A percentile compares a stretch with the other conserved stretches of the same genome.
phyloP scores from a whole-genome alignment of 23 tunicate species.

The Trididemnum miniatum region DNA sequence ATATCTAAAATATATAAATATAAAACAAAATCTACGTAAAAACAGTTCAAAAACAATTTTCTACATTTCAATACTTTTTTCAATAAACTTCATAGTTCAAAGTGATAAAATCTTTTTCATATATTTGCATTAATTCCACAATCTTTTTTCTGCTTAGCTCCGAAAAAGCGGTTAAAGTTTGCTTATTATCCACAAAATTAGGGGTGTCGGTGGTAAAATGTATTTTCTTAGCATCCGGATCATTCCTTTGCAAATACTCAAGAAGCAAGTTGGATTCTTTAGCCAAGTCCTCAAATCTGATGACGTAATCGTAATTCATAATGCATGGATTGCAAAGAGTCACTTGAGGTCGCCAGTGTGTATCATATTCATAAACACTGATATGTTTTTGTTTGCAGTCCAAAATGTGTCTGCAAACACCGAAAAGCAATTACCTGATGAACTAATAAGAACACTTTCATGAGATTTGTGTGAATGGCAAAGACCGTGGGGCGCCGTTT shows the following conservation, averaged over 20 bases:
- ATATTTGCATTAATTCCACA: slow-evolving; percentile 18
- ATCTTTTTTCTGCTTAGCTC: background rate
- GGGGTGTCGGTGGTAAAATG: background rate
- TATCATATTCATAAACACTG: slow-evolving; percentile 26
- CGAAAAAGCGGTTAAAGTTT: slow-evolving; percentile 9
- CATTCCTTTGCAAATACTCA: slow-evolving; percentile 40
- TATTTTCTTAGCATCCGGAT: slow-evolving; percentile 20
- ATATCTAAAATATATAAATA: no score
- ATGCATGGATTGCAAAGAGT: slow-evolving; percentile 72
- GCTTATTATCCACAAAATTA: slow-evolving; percentile 1
- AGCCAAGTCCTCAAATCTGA: slow-evolving; percentile 47
- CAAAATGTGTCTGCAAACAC: no score
- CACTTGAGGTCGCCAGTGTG: slow-evolving; percentile 68
- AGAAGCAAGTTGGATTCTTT: slow-evolving; percentile 42
- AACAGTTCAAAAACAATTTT: no score
- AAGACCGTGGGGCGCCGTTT: no score
- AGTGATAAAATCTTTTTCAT: slow-evolving; percentile 32
- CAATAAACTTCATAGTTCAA: slow-evolving; percentile 35
- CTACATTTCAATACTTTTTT: no score
- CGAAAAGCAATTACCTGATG: no score
- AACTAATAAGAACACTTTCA: no score
- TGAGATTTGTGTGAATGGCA: no score
- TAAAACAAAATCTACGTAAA: no score
- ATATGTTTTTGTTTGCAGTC: no score
- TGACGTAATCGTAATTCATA: slow-evolving; percentile 46